phyloP scores from a whole-genome alignment of 2,888 invertebrate genomes.

The Eumerus sabulonum region DNA sequence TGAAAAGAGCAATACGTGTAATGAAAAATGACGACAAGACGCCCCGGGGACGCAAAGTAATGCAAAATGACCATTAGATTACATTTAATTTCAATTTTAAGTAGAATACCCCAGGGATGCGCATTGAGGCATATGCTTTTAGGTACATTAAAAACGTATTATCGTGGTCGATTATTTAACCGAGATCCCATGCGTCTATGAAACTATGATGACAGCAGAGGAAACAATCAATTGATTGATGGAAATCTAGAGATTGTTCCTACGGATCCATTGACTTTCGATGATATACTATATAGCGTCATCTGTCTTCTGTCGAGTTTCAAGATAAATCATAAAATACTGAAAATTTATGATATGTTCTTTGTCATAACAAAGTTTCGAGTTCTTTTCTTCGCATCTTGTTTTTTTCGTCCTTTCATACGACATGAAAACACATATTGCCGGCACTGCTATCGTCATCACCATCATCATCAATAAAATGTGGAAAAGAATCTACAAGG shows the following conservation, averaged over 20 bases:
- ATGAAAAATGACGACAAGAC: neutral
- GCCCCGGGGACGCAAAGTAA: neutral
- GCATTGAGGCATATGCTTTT: too few relatives aligned
- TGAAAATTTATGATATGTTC: constrained; percentile 47
- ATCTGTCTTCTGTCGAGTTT: constrained; percentile 3
- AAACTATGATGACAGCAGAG: too few relatives aligned
- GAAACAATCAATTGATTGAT: too few relatives aligned
- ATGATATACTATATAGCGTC: neutral
- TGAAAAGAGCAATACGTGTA: neutral
- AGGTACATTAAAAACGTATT: too few relatives aligned
- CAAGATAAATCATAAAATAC: constrained; percentile 50
- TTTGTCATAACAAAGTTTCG: constrained; percentile 32
- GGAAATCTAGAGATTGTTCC: too few relatives aligned
- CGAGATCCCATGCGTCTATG: too few relatives aligned
- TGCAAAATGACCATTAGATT: neutral
- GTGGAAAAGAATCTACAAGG: constrained; percentile 30
- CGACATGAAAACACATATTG: neutral
- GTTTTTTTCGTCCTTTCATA: neutral
- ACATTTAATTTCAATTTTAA: constrained; percentile 5
- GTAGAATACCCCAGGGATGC: too few relatives aligned
- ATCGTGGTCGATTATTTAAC: too few relatives aligned
- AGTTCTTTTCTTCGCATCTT: constrained; percentile 5
- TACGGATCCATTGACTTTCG: too few relatives aligned
- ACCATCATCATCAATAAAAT: constrained; percentile 60
- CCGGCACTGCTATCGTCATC: constrained; percentile 20